Evolutionary conservation across 2,113 vertebrate genomes (phyloP).

Genomic region (Gallinago paraguaiae): DNA sequence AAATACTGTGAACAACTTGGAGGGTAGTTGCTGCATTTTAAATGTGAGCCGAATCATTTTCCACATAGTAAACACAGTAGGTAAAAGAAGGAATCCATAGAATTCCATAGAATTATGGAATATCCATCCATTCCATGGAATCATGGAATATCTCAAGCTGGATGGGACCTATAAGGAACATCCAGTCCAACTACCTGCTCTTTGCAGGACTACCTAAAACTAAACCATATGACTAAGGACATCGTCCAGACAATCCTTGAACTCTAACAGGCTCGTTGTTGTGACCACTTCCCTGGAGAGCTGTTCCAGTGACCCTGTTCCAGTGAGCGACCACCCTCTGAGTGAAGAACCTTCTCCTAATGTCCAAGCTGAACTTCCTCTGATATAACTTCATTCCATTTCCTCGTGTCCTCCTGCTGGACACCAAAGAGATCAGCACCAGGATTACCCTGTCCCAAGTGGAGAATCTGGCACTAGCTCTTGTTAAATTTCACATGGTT

Average conservation of each 20-base stretch:
- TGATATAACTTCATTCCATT: neutral
- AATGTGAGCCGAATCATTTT: neutral
- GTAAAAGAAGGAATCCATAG: neutral
- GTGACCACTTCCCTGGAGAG: neutral
- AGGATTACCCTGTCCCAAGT: neutral
- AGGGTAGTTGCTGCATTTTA: neutral
- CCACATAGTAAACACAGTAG: neutral
- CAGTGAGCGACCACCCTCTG: neutral
- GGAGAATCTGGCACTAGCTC: neutral
- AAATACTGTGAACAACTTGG: neutral
- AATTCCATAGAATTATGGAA: too few relatives aligned
- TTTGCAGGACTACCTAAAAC: neutral
- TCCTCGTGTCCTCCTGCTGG: neutral
- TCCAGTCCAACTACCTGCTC: neutral
- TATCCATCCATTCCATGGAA: neutral
- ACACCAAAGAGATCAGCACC: neutral
- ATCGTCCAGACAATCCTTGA: fast-evolving
- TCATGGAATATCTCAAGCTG: neutral
- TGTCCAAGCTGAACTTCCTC: neutral
- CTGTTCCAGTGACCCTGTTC: too few relatives aligned
- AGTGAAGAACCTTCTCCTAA: neutral
- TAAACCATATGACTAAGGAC: neutral
- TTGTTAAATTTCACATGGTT: neutral
- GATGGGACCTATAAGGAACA: neutral
- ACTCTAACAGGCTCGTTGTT: neutral